These are phyloP conservation scores for Drosophila busckii DNA, from an alignment of 1,140 invertebrate genomes.

Conservation along the genomic window DNA sequence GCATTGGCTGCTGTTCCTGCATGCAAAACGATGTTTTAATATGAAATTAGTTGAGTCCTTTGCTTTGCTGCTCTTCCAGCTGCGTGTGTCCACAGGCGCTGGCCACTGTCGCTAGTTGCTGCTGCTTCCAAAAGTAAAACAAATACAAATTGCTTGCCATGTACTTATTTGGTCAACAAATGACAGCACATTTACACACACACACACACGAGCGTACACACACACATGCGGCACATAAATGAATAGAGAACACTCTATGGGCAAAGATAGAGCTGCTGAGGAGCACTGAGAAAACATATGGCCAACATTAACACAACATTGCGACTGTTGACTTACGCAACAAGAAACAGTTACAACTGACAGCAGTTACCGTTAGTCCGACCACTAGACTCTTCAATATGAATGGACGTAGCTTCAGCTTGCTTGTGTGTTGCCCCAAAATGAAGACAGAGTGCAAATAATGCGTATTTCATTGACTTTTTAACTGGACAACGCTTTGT, in stretches of 20 bases:
- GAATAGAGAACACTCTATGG: background rate
- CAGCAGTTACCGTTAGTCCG: conserved; percentile 30
- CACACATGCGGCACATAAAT: background rate
- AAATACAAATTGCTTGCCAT: conserved; percentile 76
- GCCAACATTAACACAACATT: conserved; percentile 73
- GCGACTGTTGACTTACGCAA: conserved; percentile 71
- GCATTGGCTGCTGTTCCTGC: conserved; percentile 53
- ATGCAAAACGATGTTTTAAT: conserved; percentile 78
- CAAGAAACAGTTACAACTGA: conserved; percentile 60
- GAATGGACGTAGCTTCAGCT: conserved; percentile 11
- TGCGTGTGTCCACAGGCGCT: background rate
- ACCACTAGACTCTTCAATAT: conserved; percentile 16
- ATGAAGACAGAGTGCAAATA: conserved; percentile 54
- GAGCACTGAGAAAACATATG: conserved; percentile 45
- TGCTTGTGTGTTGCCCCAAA: conserved; percentile 5
- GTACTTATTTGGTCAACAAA: conserved; percentile 77
- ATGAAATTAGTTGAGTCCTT: conserved; percentile 77
- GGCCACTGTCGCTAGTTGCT: conserved; percentile 11
- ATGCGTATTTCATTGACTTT: conserved; percentile 43
- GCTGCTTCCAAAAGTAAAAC: conserved; percentile 58
- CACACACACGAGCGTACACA: conserved; percentile 3
- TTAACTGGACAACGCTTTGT: conserved; percentile 24
- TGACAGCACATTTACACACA: conserved; percentile 64
- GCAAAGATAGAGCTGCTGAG: background rate
- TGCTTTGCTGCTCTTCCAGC: conserved; percentile 30